Percentiles rank a stretch among this genome's conserved stretches.
phyloP scores from a whole-genome alignment of 2,888 invertebrate genomes.

The Eumerus sabulonum region DNA sequence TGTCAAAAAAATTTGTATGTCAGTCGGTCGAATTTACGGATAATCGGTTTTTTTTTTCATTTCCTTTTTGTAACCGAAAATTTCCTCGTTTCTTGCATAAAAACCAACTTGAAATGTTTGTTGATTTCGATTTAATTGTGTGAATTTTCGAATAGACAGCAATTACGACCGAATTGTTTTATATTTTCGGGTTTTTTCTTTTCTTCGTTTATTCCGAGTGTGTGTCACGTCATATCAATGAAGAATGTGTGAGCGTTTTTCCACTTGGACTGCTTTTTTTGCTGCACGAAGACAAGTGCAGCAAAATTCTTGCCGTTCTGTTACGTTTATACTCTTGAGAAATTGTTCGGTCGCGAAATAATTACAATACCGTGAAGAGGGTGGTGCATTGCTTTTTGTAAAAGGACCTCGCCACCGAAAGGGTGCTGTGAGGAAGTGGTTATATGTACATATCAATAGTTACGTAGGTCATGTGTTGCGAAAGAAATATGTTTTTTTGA shows the following conservation, averaged over 20 bases:
- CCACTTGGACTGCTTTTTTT: constrained; percentile 24
- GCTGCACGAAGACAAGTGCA: constrained; percentile 58
- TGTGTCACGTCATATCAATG: constrained; percentile 51
- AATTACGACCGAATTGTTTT: neutral
- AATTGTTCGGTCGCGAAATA: constrained; percentile 11
- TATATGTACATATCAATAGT: constrained; percentile 57
- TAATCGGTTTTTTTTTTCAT: constrained; percentile 54
- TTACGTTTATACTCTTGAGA: constrained; percentile 1
- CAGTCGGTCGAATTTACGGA: constrained; percentile 67
- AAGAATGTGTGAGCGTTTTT: constrained; percentile 33
- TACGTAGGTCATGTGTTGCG: constrained; percentile 60
- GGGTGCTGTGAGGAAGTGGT: constrained; percentile 6
- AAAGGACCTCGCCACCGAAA: neutral
- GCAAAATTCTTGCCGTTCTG: constrained; percentile 23
- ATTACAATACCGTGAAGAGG: constrained; percentile 7
- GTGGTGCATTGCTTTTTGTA: constrained; percentile 32
- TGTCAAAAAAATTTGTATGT: constrained; percentile 66
- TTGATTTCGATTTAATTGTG: constrained; percentile 29
- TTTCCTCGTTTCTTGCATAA: constrained; percentile 38
- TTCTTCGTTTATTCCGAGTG: too few relatives aligned
- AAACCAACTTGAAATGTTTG: constrained; percentile 26
- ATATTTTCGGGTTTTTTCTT: constrained; percentile 9
- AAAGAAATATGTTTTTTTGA: constrained; percentile 31
- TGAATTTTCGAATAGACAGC: constrained; percentile 10
- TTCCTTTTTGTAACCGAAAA: constrained; percentile 37